phyloP scores from a whole-genome alignment of 2,113 vertebrate species.

The Myotis lucifugus region DNA sequence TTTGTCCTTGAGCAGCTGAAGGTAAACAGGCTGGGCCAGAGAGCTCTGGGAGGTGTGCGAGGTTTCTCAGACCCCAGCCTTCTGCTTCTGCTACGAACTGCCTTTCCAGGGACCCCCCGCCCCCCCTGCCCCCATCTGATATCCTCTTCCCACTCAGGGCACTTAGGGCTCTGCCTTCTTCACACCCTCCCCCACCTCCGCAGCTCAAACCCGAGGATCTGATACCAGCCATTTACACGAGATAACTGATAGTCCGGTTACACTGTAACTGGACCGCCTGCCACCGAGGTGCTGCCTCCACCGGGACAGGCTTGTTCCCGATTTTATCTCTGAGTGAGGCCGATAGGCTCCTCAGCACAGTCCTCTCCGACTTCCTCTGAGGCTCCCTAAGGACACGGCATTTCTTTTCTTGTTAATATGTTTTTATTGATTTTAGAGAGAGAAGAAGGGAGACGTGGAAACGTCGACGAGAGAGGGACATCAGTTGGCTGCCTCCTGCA shows the following conservation, averaged over 20 bases:
- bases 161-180: background rate
- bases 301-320: background rate
- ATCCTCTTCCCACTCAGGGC: background rate
- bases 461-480: too few relatives aligned
- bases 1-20: constrained; percentile 3
- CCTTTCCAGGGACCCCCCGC: too few relatives aligned
- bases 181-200: background rate
- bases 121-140: fast-evolving
- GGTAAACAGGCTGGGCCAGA: background rate
- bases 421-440: too few relatives aligned
- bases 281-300: background rate
- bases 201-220: background rate
- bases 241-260: constrained; percentile 50
- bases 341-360: background rate
- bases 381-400: background rate
- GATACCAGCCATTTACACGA: constrained; percentile 55
- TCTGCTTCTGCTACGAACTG: background rate
- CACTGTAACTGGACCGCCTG: constrained; percentile 49
- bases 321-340: constrained; percentile 42
- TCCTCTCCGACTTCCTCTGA: background rate
- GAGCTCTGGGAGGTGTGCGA: background rate
- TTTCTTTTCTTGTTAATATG: background rate
- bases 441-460: too few relatives aligned
- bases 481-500: too few relatives aligned
- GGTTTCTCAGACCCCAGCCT: background rate